Conservation (phyloP, 2,113 vertebrate species). For the Sitta europaea region DNA sequence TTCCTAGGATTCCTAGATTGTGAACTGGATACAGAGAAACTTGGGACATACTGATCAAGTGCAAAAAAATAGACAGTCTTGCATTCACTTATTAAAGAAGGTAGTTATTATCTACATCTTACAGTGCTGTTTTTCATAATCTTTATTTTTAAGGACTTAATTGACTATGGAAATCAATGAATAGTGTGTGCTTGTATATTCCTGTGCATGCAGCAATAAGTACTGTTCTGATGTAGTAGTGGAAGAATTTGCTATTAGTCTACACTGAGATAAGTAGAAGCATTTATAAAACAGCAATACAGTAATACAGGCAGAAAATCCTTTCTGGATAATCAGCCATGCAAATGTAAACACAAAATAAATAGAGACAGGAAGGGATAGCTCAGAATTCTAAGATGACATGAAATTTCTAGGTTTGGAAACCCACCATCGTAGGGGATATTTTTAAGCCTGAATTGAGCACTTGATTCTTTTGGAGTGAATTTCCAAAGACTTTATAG, state of each 20-base stretch:
- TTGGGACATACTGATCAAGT: background rate
- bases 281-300: background rate
- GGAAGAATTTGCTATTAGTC: background rate
- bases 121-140: background rate
- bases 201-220: background rate
- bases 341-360: slow-evolving; percentile 7
- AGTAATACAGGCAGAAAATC: background rate
- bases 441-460: slow-evolving; percentile 2
- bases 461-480: background rate
- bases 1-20: background rate
- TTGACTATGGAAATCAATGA: slow-evolving; percentile 16
- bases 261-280: background rate
- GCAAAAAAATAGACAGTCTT: background rate
- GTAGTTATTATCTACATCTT: background rate
- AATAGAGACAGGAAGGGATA: background rate
- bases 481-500: slow-evolving; percentile 22
- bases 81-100: background rate
- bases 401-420: background rate
- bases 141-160: slow-evolving; percentile 38
- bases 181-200: background rate
- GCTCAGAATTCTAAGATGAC: background rate
- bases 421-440: background rate
- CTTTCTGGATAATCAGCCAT: background rate
- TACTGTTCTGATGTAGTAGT: background rate
- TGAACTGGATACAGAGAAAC: background rate